These are phyloP conservation scores for Anguilla japonica DNA, from an alignment of 2,113 vertebrate species.

Conservation along the genomic window DNA sequence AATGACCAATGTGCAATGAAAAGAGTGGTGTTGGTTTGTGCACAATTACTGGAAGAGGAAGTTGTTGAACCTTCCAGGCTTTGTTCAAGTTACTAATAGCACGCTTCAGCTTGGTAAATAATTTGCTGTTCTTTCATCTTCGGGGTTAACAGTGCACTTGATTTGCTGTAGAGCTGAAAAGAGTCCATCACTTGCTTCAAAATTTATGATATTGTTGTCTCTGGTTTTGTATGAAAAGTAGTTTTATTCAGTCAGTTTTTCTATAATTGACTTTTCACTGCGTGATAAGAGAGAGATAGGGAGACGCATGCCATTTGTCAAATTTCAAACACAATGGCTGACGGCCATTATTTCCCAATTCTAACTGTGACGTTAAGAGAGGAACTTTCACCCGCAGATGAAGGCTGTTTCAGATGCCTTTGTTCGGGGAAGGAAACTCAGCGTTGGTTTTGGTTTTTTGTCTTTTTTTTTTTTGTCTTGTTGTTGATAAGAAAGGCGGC, in stretches of 20 bases:
- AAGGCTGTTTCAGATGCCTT: not conserved
- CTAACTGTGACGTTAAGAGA: conserved; percentile 6
- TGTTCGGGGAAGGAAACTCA: not conserved
- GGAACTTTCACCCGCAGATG: not conserved
- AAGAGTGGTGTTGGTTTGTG: not conserved
- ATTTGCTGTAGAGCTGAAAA: not conserved
- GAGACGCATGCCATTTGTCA: not conserved
- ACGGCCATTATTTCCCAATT: not conserved
- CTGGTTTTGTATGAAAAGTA: not conserved
- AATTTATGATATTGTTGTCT: not conserved
- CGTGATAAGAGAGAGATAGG: not conserved
- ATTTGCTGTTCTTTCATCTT: not conserved
- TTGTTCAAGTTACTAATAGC: not conserved
- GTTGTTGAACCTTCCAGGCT: not conserved
- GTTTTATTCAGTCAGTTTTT: not conserved
- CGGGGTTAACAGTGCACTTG: not conserved
- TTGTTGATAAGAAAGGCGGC: conserved; percentile 6
- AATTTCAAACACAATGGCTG: conserved; percentile 3
- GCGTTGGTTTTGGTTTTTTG: conserved; percentile 5
- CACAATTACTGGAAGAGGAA: not conserved
- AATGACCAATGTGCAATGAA: not conserved
- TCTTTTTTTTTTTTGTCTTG: conserved; percentile 3
- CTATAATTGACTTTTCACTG: not conserved
- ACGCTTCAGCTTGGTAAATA: not conserved
- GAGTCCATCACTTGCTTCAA: not conserved